Conservation (phyloP, 2,797 vertebrate species). For the Hirundo rustica region DNA sequence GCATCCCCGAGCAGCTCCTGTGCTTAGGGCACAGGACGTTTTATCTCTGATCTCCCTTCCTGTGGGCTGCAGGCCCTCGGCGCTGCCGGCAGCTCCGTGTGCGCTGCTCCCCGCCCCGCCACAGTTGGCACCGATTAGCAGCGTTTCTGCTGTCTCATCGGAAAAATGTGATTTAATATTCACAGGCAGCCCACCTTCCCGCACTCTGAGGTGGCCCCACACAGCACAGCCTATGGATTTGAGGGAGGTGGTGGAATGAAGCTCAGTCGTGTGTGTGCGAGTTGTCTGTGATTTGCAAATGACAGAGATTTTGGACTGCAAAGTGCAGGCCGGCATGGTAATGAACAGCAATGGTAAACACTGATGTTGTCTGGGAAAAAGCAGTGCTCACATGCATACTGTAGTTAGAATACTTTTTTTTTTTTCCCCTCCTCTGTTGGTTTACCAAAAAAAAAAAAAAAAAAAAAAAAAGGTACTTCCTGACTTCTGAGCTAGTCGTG, state of each 20-base stretch:
- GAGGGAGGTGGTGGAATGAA: background rate
- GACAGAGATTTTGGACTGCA: background rate
- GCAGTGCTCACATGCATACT: background rate
- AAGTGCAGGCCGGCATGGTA: background rate
- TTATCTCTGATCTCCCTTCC: background rate
- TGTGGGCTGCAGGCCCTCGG: background rate
- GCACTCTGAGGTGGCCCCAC: slow-evolving; percentile 18
- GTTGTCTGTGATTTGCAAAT: background rate
- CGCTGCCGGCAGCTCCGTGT: background rate
- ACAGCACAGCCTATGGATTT: background rate
- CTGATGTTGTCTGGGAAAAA: background rate
- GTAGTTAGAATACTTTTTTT: background rate
- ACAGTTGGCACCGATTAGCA: background rate
- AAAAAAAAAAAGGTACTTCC: background rate
- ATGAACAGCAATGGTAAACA: background rate
- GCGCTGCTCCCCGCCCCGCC: background rate
- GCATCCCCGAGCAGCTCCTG: background rate
- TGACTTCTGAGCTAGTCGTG: background rate
- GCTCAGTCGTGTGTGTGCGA: background rate
- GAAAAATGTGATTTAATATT: slow-evolving; percentile 24
- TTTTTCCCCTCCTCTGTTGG: background rate
- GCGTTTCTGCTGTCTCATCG: slow-evolving; percentile 12
- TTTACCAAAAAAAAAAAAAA: background rate
- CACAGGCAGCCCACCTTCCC: slow-evolving; percentile 1
- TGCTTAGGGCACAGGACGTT: background rate